These are phyloP conservation scores for Channallabes apus DNA, from an alignment of 2,797 vertebrate genomes.

Conservation along the genomic window DNA sequence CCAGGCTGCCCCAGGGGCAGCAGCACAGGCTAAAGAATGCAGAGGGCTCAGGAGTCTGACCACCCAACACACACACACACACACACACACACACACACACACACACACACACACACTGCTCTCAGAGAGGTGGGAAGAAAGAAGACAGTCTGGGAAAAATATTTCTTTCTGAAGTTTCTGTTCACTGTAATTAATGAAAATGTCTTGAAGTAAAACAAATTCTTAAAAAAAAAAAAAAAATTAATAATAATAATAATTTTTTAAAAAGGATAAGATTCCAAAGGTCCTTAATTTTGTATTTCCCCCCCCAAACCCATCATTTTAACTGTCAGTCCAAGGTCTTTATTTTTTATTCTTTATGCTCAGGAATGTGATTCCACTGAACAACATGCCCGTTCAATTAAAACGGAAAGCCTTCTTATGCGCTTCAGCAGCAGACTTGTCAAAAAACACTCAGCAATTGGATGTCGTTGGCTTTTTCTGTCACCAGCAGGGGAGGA, in stretches of 20 bases:
- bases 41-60: slow-evolving; percentile 49
- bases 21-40: slow-evolving; percentile 51
- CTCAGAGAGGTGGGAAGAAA: slow-evolving; percentile 33
- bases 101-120: slow-evolving; percentile 9
- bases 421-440: slow-evolving; percentile 53
- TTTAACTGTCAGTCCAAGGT: slow-evolving; percentile 20
- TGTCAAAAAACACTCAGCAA: slow-evolving; percentile 58
- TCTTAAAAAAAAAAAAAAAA: background rate
- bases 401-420: slow-evolving; percentile 52
- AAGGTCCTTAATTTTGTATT: background rate
- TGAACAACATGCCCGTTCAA: slow-evolving; percentile 56
- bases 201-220: background rate
- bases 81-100: slow-evolving; percentile 31
- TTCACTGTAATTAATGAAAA: slow-evolving; percentile 13
- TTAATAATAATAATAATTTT: too few relatives aligned
- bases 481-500: slow-evolving; percentile 61
- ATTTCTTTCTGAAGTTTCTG: slow-evolving; percentile 4
- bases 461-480: slow-evolving; percentile 66
- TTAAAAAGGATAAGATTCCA: background rate
- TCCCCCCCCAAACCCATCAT: background rate
- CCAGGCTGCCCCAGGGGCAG: slow-evolving; percentile 63
- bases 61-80: slow-evolving; percentile 45
- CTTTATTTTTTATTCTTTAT: background rate
- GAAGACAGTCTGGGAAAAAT: slow-evolving; percentile 2
- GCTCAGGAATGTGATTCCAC: slow-evolving; percentile 11